Evolutionary conservation across 2,888 invertebrate genomes (phyloP), one percentile per base, ranked within the genome.

Genomic region (Clunio marinus): DNA sequence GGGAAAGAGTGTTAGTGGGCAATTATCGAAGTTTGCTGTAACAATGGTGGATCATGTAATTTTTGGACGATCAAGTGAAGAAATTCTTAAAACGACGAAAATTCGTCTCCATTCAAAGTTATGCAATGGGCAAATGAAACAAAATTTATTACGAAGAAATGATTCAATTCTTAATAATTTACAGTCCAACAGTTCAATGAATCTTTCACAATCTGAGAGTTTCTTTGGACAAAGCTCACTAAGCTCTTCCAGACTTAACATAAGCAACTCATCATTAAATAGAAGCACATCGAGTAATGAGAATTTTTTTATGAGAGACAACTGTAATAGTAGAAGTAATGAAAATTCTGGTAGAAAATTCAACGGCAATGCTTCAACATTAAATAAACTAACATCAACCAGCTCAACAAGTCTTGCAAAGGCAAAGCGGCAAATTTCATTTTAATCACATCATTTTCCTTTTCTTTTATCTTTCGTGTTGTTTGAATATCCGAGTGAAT

Each of bases 1-100:
- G 15, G 1, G 74, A 79, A 65, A 81, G 81, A 32, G 81, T 81
- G 70, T 81, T 83, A 88, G 88, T 27, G 89, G 89, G 73, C 85
- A 86, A 1, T 85, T 91, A 86, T 80, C 89, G 69, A 84, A 85
- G 82, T 85, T 88, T 66, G 86, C 88, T 1, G 83, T 85, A 35
- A 83, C 82, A 70, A 84, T 87, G 75, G 86, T 83, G 1, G 86
- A 81, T 73, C 81, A 83, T 0, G 86, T 88, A 13, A 83, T 86
- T 69, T 83, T 83, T 74, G 87, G 87, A 0, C 84, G 84, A 71
- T 79, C 83, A 0, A 81, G 84, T 1, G 87, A 88, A 45, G 87
- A 88, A 60, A 84, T 88, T 67, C 78, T 78, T 70, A 62, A 76
- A 24, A 72, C 1, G 75, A 76, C 63, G 71, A 71, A 2, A 75